These are phyloP conservation scores for Linyphia triangularis DNA, from an alignment of 2,888 invertebrate genomes.

Conservation along the genomic window DNA sequence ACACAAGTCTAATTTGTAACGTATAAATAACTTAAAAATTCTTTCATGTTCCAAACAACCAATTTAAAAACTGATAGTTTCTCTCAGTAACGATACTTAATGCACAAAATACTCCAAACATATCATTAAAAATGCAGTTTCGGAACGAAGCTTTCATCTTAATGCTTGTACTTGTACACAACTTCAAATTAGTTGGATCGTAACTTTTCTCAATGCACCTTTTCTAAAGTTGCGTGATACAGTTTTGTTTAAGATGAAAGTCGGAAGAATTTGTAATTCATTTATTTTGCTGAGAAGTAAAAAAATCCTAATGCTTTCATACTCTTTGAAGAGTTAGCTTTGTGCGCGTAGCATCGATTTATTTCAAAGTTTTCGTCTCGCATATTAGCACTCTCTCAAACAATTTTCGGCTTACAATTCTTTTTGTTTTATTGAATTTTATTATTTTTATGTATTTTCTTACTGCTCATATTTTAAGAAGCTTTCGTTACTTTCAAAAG, in stretches of 20 bases:
- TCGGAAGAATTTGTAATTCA: constrained; percentile 64
- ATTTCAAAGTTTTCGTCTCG: constrained; percentile 34
- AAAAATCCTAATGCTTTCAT: constrained; percentile 25
- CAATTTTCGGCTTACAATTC: neutral
- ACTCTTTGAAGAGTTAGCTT: constrained; percentile 13
- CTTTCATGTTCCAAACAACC: constrained; percentile 1
- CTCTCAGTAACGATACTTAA: constrained; percentile 17
- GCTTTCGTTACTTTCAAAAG: neutral
- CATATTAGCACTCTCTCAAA: constrained; percentile 33
- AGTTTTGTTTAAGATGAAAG: constrained; percentile 49
- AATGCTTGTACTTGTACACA: constrained; percentile 53
- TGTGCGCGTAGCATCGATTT: constrained; percentile 29
- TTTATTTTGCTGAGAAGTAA: constrained; percentile 56
- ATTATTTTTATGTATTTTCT: neutral
- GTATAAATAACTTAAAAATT: neutral
- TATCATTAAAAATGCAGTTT: constrained; percentile 66
- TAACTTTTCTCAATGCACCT: constrained; percentile 49
- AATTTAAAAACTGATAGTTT: constrained; percentile 45
- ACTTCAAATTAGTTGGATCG: constrained; percentile 58
- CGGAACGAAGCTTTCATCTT: constrained; percentile 41
- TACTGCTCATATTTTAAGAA: neutral
- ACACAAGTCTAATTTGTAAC: neutral
- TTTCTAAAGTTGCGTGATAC: constrained; percentile 52
- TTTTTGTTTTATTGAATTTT: neutral
- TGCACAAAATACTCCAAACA: constrained; percentile 20